Evolutionary conservation across 2,797 vertebrate species (phyloP), one percentile per base, ranked within the genome.

Genomic region (Anabacerthia variegaticeps): DNA sequence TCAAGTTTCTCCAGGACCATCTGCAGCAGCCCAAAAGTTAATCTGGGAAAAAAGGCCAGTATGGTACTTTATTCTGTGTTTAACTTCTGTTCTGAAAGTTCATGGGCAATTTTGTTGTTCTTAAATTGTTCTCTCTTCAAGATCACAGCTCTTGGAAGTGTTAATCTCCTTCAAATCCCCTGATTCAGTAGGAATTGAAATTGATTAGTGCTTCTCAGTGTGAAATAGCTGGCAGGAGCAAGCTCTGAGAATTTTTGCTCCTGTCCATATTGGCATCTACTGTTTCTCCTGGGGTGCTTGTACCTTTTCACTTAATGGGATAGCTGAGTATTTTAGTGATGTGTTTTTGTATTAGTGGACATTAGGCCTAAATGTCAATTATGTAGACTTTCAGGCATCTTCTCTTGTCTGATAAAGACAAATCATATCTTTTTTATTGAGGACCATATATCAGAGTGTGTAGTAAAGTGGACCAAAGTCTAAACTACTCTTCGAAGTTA

Each of bases 51-150:
- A 67, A 32, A 74, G 37, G 20, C 26, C 28, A 22, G 30, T 83
- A 85, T 85, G 22, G 72, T 87, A 46, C 34, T 91, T 93, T 43
- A 28, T 72, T 93, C 39, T 72, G 12, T 75, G 36, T 80, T 93
- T 75, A 89, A 77, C 77, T 85, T 94, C 20, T 92, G 1, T 71
- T 89, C 36, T 89, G 72, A 87, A 93, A 68, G n/a, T 84, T 93
- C 20, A 9, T 32, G 54, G 61, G 36, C 4, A 2, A 43, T 71
- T 82, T 76, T 92, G 44, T 52, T 91, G 27, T 74, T 71, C 58
- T 58, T 84, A 59, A 87, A 63, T 84, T 87, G 54, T 92, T 93
- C 34, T 89, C 14, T 89, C n/a, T 63, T 92, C 72, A 74, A 65
- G 84, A 74, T 74, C 67, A 34, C 39, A 66, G 49, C 34, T 83